Percentiles rank a stretch among this genome's conserved stretches.
phyloP scores from a whole-genome alignment of 2,797 vertebrate species.

The Melopsittacus undulatus region DNA sequence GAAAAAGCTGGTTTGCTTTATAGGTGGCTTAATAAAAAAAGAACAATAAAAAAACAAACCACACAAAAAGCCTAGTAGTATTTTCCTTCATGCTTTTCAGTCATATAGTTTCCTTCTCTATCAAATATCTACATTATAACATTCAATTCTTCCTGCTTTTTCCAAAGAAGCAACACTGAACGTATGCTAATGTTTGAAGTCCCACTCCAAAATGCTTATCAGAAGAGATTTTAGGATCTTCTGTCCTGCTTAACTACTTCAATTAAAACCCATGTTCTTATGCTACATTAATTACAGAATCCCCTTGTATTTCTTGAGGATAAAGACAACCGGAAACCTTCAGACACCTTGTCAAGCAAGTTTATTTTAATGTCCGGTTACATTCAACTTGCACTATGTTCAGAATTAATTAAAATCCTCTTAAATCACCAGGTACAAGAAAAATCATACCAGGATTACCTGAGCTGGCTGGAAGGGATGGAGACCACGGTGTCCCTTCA shows the following conservation, averaged over 20 bases:
- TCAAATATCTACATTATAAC: neutral
- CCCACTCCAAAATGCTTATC: neutral
- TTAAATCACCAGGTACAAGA: neutral
- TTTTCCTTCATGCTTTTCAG: neutral
- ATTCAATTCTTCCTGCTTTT: neutral
- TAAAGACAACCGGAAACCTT: neutral
- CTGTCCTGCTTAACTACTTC: neutral
- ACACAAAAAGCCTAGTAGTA: neutral
- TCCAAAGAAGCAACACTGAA: neutral
- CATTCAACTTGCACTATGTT: neutral
- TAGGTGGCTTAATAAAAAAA: neutral
- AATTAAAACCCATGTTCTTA: neutral
- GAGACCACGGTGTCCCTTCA: conserved; percentile 96
- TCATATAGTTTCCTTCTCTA: neutral
- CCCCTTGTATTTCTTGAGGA: neutral
- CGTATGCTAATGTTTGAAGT: neutral
- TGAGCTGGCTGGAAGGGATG: conserved; percentile 96
- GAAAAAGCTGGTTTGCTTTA: neutral
- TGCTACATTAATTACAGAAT: neutral
- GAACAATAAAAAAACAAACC: neutral
- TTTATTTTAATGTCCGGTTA: neutral
- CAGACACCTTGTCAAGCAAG: neutral
- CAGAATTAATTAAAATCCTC: neutral
- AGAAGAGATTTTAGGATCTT: conserved; percentile 2
- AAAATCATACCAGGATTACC: conserved; percentile 75